Base-by-base conservation (phyloP, 2,888 invertebrate genomes). In the Physocephala rufipes region DNA sequence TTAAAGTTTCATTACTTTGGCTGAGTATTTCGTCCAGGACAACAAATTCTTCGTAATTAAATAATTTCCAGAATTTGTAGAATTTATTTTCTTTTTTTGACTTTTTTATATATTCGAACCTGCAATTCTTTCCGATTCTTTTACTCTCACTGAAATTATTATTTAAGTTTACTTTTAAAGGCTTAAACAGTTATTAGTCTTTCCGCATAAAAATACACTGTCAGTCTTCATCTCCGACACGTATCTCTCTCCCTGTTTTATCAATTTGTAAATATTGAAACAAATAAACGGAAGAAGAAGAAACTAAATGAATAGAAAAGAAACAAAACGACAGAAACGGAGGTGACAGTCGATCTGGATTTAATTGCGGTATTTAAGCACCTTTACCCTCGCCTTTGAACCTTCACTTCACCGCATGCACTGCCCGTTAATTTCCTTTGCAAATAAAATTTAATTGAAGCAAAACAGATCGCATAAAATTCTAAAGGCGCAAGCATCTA, bases 401-500 rank as follows among this genome's bases (percentile, higher is more conserved):
- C 36, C 36, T 36, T 36, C 36, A 36, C 36, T 36, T 36, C 36
- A 36, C 69, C 68, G 63, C 53, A 43, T 49, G 64, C 62, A 80
- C 78, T 81, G 82, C 84, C 84, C 84, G 83, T 82, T 83, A 83
- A 83, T 83, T 83, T 83, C 82, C 83, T 83, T 82, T 83, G 83
- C 84, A 83, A 83, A 83, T 83, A 83, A 82, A 83, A 84, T 84
- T 84, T 83, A 83, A 83, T 83, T 83, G 83, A 84, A 84, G 82
- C 83, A 61, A 62, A 61, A 68, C 49, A 68, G 58, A 16, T 30
- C 36, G 45, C 30, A 28, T n/a, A 36, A 67, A 58, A 58, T 36
- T 36, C 36, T 36, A 36, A 36, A 7, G 36, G 36, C 36, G 36
- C 36, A 4, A 9, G 9, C 5, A 9, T 7, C 4, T 7, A 36